These are phyloP conservation scores for Oscheius sp. DNA, from an alignment of 2,888 invertebrate species.

Conservation along the genomic window DNA sequence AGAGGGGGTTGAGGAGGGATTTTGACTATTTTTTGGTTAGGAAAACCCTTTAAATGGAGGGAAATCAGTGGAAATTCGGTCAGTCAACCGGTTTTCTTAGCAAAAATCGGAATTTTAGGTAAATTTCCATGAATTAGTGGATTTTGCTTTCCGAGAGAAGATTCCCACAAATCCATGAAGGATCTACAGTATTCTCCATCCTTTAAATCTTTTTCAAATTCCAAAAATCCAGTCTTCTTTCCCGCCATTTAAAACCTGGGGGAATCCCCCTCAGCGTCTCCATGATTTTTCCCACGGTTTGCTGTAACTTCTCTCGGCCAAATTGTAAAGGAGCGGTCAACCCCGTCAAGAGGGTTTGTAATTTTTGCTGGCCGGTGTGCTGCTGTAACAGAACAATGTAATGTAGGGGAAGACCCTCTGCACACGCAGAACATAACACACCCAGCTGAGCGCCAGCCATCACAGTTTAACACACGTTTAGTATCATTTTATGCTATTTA, in stretches of 20 bases:
- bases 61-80: too few relatives aligned
- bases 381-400: conserved; percentile 34
- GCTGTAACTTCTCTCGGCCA: conserved; percentile 28
- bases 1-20: conserved; percentile 23
- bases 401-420: conserved; percentile 1
- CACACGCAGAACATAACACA: neutral
- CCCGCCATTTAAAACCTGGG: neutral
- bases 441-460: neutral
- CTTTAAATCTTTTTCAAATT: too few relatives aligned
- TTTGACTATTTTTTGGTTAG: neutral
- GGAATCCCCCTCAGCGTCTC: conserved; percentile 13
- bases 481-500: too few relatives aligned
- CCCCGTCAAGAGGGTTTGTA: conserved; percentile 29
- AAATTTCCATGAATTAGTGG: neutral
- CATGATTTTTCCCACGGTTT: conserved; percentile 14
- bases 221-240: too few relatives aligned
- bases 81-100: too few relatives aligned
- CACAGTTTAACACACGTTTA: conserved; percentile 18
- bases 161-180: neutral
- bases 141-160: neutral
- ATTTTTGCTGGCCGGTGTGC: conserved; percentile 2
- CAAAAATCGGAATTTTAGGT: too few relatives aligned
- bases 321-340: conserved; percentile 29
- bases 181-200: too few relatives aligned
- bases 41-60: neutral